phyloP scores from a whole-genome alignment of 1,140 invertebrate genomes.

The Reticulitermes speratus region DNA sequence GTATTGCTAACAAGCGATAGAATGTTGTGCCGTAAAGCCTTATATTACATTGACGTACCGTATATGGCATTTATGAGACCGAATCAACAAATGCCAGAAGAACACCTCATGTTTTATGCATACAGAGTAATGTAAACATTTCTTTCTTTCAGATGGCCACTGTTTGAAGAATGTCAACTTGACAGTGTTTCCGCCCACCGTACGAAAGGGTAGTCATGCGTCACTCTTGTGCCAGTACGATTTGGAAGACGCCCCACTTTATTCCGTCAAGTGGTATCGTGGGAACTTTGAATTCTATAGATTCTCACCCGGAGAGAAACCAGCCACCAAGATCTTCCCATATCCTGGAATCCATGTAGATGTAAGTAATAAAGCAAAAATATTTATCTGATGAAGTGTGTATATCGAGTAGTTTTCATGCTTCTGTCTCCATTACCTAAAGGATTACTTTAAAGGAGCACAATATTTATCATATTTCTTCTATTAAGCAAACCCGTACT shows the following conservation, averaged over 20 bases:
- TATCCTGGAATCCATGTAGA: conserved; percentile 58
- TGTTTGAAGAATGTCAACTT: conserved; percentile 32
- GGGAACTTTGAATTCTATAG: conserved; percentile 66
- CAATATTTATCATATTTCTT: no score
- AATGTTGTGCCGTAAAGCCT: no score
- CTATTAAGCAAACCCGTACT: no score
- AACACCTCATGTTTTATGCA: no score
- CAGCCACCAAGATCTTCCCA: conserved; percentile 56
- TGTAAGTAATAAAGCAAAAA: conserved; percentile 47
- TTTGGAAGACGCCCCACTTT: conserved; percentile 69
- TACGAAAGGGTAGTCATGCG: conserved; percentile 66
- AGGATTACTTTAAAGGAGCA: no score
- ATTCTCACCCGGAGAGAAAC: conserved; percentile 55
- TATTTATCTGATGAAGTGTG: no score
- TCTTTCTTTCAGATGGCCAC: conserved; percentile 27
- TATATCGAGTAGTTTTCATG: no score
- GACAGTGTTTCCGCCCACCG: conserved; percentile 63
- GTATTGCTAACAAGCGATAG: no score
- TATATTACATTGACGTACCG: no score
- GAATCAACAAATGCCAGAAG: no score
- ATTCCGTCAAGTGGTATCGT: conserved; percentile 85
- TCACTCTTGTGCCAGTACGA: conserved; percentile 76
- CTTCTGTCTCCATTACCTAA: no score
- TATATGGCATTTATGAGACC: no score
- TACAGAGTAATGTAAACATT: not conserved